Percentiles rank a stretch among this genome's conserved stretches.
Evolutionary conservation across 2,888 invertebrate genomes (phyloP).

Genomic region (Drosophila incognita): DNA sequence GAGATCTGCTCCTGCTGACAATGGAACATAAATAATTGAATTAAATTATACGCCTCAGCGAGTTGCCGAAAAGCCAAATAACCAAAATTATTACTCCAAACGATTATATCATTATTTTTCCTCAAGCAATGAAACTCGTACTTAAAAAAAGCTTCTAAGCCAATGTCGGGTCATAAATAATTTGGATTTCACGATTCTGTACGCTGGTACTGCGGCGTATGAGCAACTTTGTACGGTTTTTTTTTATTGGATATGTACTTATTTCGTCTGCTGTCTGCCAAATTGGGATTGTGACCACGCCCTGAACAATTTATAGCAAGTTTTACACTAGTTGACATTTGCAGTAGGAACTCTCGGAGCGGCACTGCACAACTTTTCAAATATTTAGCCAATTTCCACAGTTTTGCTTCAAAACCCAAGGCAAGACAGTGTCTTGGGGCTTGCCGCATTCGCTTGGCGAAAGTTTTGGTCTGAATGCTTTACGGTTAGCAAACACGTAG

Average conservation of each 20-base stretch:
- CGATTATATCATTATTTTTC: slow-evolving; percentile 38
- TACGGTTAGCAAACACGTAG: slow-evolving; percentile 57
- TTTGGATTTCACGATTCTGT: slow-evolving; percentile 53
- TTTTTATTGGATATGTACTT: background rate
- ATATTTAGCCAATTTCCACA: slow-evolving; percentile 70
- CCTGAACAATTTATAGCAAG: slow-evolving; percentile 45
- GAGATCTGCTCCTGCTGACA: slow-evolving; percentile 36
- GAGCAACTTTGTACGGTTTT: slow-evolving; percentile 27
- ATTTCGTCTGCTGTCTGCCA: slow-evolving; percentile 19
- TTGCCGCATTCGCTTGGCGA: slow-evolving; percentile 52
- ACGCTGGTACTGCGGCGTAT: slow-evolving; percentile 46
- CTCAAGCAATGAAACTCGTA: slow-evolving; percentile 9
- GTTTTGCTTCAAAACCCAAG: slow-evolving; percentile 46
- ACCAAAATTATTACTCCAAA: slow-evolving; percentile 37
- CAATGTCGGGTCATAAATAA: slow-evolving; percentile 58
- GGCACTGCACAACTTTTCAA: slow-evolving; percentile 68
- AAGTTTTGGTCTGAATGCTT: slow-evolving; percentile 53
- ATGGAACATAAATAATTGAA: slow-evolving; percentile 69
- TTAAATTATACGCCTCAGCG: slow-evolving; percentile 70
- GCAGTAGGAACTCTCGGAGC: slow-evolving; percentile 37
- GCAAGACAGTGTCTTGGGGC: slow-evolving; percentile 65
- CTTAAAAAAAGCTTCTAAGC: slow-evolving; percentile 42
- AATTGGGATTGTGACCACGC: slow-evolving; percentile 42
- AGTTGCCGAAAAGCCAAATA: slow-evolving; percentile 29
- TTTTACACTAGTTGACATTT: slow-evolving; percentile 61